Evolutionary conservation across 2,113 vertebrate species (phyloP), one percentile per base, ranked within the genome.

Genomic region (Conger conger): DNA sequence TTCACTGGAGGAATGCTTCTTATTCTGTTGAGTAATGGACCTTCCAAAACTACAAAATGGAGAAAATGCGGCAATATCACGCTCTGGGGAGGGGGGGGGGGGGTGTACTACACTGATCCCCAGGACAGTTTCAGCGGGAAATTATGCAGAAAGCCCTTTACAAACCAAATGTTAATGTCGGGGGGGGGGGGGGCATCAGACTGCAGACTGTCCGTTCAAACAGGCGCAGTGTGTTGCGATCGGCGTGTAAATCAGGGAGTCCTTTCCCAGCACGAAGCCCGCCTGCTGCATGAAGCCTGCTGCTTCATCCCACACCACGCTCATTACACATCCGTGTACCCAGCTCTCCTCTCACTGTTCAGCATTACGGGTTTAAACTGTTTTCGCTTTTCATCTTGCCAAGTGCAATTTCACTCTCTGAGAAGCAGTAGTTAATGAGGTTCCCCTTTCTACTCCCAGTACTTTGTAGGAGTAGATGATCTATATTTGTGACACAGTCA

Each of bases 331-430:
- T 83, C 20, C 40, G 63, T 40, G 87, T 36, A 53, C 73, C 1
- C 42, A 18, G 81, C 79, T 85, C 86, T 86, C 85, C 87, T 76
- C 79, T 84, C 86, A 88, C 85, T 88, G 86, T 86, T 87, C 57
- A 76, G 83, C 63, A 88, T 86, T 90, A 88, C 84, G 86, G 81
- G 84, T 87, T 90, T 86, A 87, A 85, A 88, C 88, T 80, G 86
- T 90, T 90, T 90, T 85, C 38, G 17, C 38, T 83, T 86, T 87
- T 84, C 82, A 86, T 82, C 73, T 86, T 82, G 83, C 86, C 83
- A 83, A 84, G 82, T 88, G 87, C 87, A 86, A 85, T 87, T 88
- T 86, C n/a, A 53, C 81, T 85, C 83, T 86, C 82, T 79, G 53
- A 68, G 83, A 87, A 86, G 85, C 85, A 53, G 18, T n/a, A 20